Evolutionary conservation across 1,140 invertebrate species (phyloP), one percentile per base, ranked within the genome.

Genomic region (Holcopasites calliopsidis): DNA sequence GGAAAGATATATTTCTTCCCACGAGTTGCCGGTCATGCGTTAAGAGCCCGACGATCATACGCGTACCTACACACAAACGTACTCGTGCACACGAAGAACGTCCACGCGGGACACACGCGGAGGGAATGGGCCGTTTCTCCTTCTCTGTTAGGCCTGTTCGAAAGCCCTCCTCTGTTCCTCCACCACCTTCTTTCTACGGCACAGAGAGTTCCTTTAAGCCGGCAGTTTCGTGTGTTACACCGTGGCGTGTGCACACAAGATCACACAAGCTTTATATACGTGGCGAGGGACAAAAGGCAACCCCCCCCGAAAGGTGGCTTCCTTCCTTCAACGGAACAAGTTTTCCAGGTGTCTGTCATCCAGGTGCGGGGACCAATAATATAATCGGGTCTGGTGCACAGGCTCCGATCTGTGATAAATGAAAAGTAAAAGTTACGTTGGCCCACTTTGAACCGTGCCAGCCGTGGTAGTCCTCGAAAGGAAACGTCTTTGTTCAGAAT

Each of bases 221-320:
- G 79, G 72, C 79, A 82, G 79, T 82, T 82, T 82, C 79, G 73
- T 80, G 73, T 65, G 78, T 82, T 82, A 82, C 79, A 80, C 78
- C 79, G 79, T 76, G 54, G 72, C 73, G 78, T 71, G 78, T 76
- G 60, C 76, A 80, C 40, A 65, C 7, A 74, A 65, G 26, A 55
- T 35, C 50, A 35, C 49, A n/a, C 31, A 64, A 64, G 47, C 42
- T 61, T 65, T 64, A 58, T 31, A 18, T 18, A 26, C 1, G 10
- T 6, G 11, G 49, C 21, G 13, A 16, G 11, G 40, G 55, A 68
- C 42, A 73, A 73, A 66, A 73, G 70, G 35, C 0, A 28, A n/a
- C n/a, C n/a, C n/a, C 28, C 33, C 58, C 28, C 23, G 40, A n/a
- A 21, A 31, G 10, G 47, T 33, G 16, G 33, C 31, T 62, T 71